phyloP scores from a whole-genome alignment of 2,797 vertebrate species.

The Leptodactylus fallax region DNA sequence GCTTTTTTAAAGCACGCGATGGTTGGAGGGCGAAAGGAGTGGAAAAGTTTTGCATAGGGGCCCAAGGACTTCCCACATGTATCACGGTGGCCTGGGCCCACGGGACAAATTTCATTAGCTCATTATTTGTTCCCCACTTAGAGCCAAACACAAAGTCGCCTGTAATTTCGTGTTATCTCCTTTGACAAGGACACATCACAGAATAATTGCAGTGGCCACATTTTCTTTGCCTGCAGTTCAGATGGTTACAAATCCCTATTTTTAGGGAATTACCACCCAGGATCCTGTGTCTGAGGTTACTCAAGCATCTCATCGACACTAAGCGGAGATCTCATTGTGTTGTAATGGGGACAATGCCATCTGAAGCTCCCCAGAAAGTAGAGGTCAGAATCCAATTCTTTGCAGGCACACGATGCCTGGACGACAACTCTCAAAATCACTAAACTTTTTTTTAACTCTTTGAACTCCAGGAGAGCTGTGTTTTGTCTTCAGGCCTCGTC shows the following conservation, averaged over 20 bases:
- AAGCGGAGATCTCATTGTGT: slow-evolving; percentile 24
- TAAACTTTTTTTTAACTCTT: background rate
- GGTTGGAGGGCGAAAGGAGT: too few relatives aligned
- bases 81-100: background rate
- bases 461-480: background rate
- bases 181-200: slow-evolving; percentile 4
- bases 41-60: background rate
- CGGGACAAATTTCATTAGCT: slow-evolving; percentile 1
- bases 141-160: slow-evolving; percentile 5
- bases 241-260: slow-evolving; percentile 13
- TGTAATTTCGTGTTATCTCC: background rate
- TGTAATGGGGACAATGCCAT: slow-evolving; percentile 1
- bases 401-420: slow-evolving; percentile 9
- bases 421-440: background rate
- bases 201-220: slow-evolving; percentile 7
- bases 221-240: slow-evolving; percentile 14
- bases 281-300: slow-evolving; percentile 30
- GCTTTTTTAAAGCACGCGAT: background rate
- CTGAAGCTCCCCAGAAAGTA: background rate
- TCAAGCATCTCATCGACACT: slow-evolving; percentile 34
- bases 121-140: slow-evolving; percentile 33
- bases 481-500: background rate
- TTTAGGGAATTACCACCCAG: slow-evolving; percentile 44
- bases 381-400: slow-evolving; percentile 33
- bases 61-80: background rate